phyloP scores from a whole-genome alignment of 2,888 invertebrate species.

The Psylliodes chrysocephalus region DNA sequence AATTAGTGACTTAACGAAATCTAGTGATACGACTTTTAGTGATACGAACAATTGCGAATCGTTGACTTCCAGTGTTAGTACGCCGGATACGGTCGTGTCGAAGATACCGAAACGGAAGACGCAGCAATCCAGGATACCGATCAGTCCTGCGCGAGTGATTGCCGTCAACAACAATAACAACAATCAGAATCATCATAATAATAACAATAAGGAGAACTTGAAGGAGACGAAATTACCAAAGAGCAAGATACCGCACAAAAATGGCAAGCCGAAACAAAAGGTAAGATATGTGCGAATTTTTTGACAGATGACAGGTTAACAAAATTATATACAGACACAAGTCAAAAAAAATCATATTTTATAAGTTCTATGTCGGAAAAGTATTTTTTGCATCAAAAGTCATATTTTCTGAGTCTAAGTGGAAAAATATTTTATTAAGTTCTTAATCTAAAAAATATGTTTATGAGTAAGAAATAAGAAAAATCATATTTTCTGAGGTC shows the following conservation, averaged over 20 bases:
- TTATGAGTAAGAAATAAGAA: no score
- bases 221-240: slow-evolving; percentile 64
- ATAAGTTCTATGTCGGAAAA: no score
- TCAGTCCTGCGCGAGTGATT: slow-evolving; percentile 56
- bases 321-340: no score
- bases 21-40: slow-evolving; percentile 57
- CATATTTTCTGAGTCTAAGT: no score
- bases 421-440: no score
- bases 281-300: no score
- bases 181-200: slow-evolving; percentile 49
- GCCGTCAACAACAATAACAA: slow-evolving; percentile 42
- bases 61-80: slow-evolving; percentile 74
- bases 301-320: no score
- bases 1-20: slow-evolving; percentile 56
- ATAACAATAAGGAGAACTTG: slow-evolving; percentile 55
- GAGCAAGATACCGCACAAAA: slow-evolving; percentile 68
- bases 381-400: no score
- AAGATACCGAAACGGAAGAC: slow-evolving; percentile 65
- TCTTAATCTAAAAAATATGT: no score
- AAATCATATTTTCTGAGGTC: slow-evolving; percentile 41
- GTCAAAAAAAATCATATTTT: no score
- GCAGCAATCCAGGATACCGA: slow-evolving; percentile 54
- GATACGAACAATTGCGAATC: slow-evolving; percentile 68
- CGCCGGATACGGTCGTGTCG: slow-evolving; percentile 77
- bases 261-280: slow-evolving; percentile 61